Conservation (phyloP, 2,888 invertebrate genomes). For the Cantharis rufa region DNA sequence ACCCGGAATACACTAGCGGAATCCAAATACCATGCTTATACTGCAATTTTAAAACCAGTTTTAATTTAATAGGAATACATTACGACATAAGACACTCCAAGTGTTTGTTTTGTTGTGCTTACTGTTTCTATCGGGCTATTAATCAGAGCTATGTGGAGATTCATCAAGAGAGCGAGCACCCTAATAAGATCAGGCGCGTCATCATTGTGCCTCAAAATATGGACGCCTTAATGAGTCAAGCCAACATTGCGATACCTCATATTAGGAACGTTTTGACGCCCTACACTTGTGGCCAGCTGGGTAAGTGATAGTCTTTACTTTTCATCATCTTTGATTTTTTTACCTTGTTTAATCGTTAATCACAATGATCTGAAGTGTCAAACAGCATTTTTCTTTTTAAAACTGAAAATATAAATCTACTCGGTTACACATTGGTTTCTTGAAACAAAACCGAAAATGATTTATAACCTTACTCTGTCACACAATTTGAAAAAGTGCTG, state of each 20-base stretch:
- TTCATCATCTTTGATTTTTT: too few relatives aligned
- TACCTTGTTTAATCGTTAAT: too few relatives aligned
- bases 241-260: slow-evolving; percentile 20
- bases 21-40: slow-evolving; percentile 56
- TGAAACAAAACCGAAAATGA: too few relatives aligned
- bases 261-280: slow-evolving; percentile 41
- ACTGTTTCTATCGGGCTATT: slow-evolving; percentile 71
- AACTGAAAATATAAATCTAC: too few relatives aligned
- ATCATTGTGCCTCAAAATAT: slow-evolving; percentile 42
- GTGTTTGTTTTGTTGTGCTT: slow-evolving; percentile 66
- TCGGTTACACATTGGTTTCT: too few relatives aligned
- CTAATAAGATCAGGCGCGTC: slow-evolving; percentile 33
- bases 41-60: slow-evolving; percentile 55
- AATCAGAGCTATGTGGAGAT: slow-evolving; percentile 64
- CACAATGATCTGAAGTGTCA: too few relatives aligned
- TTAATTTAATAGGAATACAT: slow-evolving; percentile 56
- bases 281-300: slow-evolving; percentile 39
- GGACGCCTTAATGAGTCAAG: slow-evolving; percentile 32
- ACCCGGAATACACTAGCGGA: slow-evolving; percentile 35
- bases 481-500: too few relatives aligned
- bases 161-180: slow-evolving; percentile 59
- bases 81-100: slow-evolving; percentile 65
- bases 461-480: too few relatives aligned
- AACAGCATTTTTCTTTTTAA: too few relatives aligned
- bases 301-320: slow-evolving; percentile 26